Evolutionary conservation across 2,888 invertebrate genomes (phyloP).

Genomic region (Linnaemya vulpina): DNA sequence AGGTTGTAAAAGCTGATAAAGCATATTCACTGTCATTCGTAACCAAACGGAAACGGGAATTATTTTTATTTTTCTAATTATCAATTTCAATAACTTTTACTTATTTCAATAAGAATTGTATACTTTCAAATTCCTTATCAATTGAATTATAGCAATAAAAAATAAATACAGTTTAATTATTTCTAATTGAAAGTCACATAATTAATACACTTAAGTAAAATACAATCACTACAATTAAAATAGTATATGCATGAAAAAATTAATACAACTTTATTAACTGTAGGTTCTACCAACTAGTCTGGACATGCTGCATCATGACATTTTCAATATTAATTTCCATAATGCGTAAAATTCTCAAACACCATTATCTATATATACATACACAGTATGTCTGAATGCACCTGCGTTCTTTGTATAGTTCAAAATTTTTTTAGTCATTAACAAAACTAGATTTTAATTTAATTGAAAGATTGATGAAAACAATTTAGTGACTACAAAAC

Average conservation of each 20-base stretch:
- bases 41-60: background rate
- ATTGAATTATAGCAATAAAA: constrained; percentile 23
- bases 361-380: background rate
- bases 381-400: background rate
- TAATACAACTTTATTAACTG: constrained; percentile 1
- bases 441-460: constrained; percentile 12
- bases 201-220: background rate
- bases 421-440: background rate
- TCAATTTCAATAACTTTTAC: constrained; percentile 27
- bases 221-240: constrained; percentile 14
- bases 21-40: background rate
- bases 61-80: constrained; percentile 4
- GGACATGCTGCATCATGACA: background rate
- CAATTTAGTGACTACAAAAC: constrained; percentile 1
- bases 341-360: constrained; percentile 3
- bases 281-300: background rate
- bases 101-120: constrained; percentile 6
- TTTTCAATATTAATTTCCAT: background rate
- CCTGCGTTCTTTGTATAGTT: background rate
- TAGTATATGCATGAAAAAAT: background rate
- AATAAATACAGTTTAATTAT: constrained; percentile 21
- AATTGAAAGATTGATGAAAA: constrained; percentile 33
- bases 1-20: background rate
- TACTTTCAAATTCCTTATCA: constrained; percentile 50
- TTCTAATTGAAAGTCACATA: constrained; percentile 33